Evolutionary conservation across 2,113 vertebrate genomes (phyloP).

Genomic region (Macquaria ambigua): DNA sequence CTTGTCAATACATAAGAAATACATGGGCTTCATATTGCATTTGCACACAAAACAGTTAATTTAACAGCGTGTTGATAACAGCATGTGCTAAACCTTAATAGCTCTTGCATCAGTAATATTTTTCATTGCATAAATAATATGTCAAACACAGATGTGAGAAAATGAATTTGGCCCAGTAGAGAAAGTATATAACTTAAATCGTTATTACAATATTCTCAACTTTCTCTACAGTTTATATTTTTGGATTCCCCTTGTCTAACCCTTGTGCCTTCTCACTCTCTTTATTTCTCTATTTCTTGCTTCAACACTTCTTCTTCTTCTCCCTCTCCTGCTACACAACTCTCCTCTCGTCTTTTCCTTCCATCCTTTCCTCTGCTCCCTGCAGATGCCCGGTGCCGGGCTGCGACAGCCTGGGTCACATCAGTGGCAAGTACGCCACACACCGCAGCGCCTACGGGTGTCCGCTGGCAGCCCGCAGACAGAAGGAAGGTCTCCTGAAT

Average conservation of each 20-base stretch:
- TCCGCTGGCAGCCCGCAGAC: constrained; percentile 93
- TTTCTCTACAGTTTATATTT: constrained; percentile 35
- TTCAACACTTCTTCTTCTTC: constrained; percentile 7
- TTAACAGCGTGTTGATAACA: constrained; percentile 37
- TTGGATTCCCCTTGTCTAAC: constrained; percentile 30
- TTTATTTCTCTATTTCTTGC: constrained; percentile 3
- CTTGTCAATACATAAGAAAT: constrained; percentile 61
- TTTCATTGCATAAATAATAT: constrained; percentile 29
- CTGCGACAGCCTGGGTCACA: constrained; percentile 97
- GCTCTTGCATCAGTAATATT: constrained; percentile 33
- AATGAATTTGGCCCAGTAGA: constrained; percentile 37
- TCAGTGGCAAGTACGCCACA: constrained; percentile 97
- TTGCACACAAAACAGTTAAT: constrained; percentile 64
- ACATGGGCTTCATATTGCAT: constrained; percentile 67
- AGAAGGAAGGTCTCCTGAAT: constrained; percentile 95
- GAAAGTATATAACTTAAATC: constrained; percentile 34
- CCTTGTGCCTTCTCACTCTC: constrained; percentile 14
- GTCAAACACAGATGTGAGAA: constrained; percentile 26
- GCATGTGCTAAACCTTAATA: constrained; percentile 39
- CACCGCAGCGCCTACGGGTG: constrained; percentile 98
- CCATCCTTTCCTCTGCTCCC: constrained; percentile 16
- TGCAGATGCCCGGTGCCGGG: constrained; percentile 95
- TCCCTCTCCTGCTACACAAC: background rate
- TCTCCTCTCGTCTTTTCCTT: background rate
- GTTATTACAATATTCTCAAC: constrained; percentile 34